Percentiles rank a stretch among this genome's conserved stretches.
phyloP scores from a whole-genome alignment of 2,113 vertebrate genomes.

The Oncorhynchus mykiss region DNA sequence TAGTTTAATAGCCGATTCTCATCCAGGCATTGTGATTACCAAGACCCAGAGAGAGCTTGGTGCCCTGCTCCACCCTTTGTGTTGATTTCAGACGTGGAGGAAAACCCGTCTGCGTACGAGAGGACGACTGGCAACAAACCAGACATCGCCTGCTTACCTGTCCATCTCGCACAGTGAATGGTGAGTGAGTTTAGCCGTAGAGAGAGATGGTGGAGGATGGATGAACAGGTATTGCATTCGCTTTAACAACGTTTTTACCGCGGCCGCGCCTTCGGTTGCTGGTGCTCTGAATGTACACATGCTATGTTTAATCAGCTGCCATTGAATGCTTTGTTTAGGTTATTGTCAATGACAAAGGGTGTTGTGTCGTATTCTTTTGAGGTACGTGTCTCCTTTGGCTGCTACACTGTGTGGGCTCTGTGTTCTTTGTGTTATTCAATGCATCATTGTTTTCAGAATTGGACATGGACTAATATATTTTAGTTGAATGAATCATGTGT shows the following conservation, averaged over 20 bases:
- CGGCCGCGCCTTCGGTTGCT: background rate
- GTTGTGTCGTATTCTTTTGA: too few species aligned
- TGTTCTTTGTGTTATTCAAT: too few species aligned
- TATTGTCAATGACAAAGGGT: too few species aligned
- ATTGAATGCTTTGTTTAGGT: background rate
- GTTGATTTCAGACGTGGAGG: background rate
- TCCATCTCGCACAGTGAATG: background rate
- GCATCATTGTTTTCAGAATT: too few species aligned
- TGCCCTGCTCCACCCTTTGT: background rate
- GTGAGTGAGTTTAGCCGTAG: background rate
- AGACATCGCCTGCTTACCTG: background rate
- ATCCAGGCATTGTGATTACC: slow-evolving; percentile 24
- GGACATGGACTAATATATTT: too few species aligned
- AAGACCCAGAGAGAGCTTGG: slow-evolving; percentile 22
- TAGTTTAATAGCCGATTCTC: too few species aligned
- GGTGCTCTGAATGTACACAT: background rate
- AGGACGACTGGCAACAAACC: background rate
- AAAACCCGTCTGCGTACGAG: background rate
- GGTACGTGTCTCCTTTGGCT: too few species aligned
- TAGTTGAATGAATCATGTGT: too few species aligned
- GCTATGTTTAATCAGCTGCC: background rate
- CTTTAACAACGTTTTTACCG: background rate
- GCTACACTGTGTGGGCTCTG: too few species aligned
- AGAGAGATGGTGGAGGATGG: background rate
- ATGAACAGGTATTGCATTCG: background rate